Evolutionary conservation across 2,113 vertebrate species (phyloP).

Genomic region (Aspiorhynchus laticeps): DNA sequence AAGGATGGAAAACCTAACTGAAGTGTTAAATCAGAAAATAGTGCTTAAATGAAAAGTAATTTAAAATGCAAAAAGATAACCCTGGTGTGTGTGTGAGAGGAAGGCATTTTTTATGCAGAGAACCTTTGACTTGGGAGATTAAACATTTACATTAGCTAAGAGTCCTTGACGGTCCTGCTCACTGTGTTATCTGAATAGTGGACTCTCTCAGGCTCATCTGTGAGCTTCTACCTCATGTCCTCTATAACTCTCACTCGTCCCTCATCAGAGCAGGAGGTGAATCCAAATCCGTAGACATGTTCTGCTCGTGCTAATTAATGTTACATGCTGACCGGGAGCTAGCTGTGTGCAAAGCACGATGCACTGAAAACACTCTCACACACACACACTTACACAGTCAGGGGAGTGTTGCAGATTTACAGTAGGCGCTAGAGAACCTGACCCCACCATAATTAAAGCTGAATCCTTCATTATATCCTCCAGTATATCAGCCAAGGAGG

Average conservation of each 20-base stretch:
- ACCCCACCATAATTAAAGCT: conserved; percentile 57
- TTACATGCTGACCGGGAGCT: neutral
- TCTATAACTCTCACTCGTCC: neutral
- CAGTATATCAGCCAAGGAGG: conserved; percentile 57
- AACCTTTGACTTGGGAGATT: neutral
- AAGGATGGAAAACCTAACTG: too few relatives aligned
- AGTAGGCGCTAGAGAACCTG: conserved; percentile 46
- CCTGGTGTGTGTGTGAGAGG: neutral
- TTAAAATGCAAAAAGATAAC: neutral
- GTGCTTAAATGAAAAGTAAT: neutral
- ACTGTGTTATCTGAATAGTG: neutral
- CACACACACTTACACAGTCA: neutral
- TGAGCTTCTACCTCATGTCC: neutral
- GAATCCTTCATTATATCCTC: conserved; percentile 53
- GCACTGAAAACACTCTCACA: neutral
- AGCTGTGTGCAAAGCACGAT: neutral
- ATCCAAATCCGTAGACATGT: conserved; percentile 1
- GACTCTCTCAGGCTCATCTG: neutral
- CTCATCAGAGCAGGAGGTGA: conserved; percentile 15
- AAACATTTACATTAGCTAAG: conserved; percentile 19
- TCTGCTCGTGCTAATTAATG: conserved; percentile 17
- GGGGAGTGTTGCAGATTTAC: conserved; percentile 49
- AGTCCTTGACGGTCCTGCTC: conserved; percentile 7
- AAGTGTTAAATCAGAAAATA: neutral
- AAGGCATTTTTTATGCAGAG: neutral